These are phyloP conservation scores for Caenorhabditis becei DNA, from an alignment of 2,888 invertebrate genomes.

Conservation along the genomic window DNA sequence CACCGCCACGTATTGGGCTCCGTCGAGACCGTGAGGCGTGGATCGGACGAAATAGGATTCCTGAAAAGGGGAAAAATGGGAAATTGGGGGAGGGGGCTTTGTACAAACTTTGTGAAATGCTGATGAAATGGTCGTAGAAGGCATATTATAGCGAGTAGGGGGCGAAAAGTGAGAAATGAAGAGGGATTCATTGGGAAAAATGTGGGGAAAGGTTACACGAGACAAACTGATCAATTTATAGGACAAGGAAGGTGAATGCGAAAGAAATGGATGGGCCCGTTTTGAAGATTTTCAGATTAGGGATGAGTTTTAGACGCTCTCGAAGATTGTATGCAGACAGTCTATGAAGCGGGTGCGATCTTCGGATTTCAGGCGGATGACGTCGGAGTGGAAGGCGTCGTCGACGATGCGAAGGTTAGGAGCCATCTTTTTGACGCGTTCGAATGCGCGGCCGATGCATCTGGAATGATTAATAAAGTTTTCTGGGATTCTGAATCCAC, in stretches of 20 bases:
- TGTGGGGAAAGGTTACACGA: constrained; percentile 11
- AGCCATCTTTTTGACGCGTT: constrained; percentile 62
- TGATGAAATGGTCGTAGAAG: constrained; percentile 24
- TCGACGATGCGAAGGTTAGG: constrained; percentile 50
- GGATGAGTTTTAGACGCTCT: constrained; percentile 33
- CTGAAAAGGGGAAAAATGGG: too few species aligned
- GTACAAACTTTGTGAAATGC: constrained; percentile 6
- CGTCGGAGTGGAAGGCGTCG: constrained; percentile 66
- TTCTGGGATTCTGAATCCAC: not conserved
- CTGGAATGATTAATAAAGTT: constrained; percentile 53
- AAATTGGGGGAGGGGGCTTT: too few species aligned
- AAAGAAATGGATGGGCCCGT: constrained; percentile 12
- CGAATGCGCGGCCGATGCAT: constrained; percentile 72
- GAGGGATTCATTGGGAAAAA: not conserved
- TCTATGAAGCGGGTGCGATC: constrained; percentile 72
- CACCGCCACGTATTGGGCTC: constrained; percentile 43
- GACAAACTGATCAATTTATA: constrained; percentile 11
- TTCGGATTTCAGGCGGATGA: constrained; percentile 64
- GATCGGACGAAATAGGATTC: constrained; percentile 44
- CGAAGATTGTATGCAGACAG: constrained; percentile 65
- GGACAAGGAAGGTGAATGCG: constrained; percentile 5
- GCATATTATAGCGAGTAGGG: constrained; percentile 40
- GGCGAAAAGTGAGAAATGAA: not conserved
- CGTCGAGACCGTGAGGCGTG: constrained; percentile 23
- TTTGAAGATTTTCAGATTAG: not conserved